Conservation (phyloP, 2,888 invertebrate genomes). For the Tetranychus piercei region DNA sequence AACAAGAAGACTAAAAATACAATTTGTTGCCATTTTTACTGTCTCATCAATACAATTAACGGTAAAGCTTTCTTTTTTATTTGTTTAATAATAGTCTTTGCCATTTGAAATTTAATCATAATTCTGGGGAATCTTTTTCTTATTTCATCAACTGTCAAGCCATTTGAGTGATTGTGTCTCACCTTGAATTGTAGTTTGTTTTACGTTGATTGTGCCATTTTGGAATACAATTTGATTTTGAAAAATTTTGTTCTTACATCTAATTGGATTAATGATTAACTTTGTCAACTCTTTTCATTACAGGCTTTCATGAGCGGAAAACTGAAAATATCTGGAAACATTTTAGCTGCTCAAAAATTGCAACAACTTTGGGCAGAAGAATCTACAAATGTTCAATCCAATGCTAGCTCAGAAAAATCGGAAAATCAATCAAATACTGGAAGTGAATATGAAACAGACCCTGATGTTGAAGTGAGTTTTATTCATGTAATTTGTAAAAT, state of each 20-base stretch:
- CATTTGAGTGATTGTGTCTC: no score
- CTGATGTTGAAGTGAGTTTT: slow-evolving; percentile 8
- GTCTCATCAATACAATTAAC: not conserved
- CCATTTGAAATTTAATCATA: not conserved
- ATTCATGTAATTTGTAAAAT: not conserved
- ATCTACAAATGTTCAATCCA: slow-evolving; percentile 10
- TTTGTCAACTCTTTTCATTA: not conserved
- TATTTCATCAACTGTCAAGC: no score
- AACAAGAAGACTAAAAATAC: no score
- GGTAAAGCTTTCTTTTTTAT: not conserved
- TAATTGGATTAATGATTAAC: not conserved
- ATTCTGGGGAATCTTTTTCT: no score
- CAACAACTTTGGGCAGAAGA: slow-evolving; percentile 29
- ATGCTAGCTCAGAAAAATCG: not conserved
- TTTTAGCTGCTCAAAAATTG: slow-evolving; percentile 33
- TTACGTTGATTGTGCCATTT: not conserved
- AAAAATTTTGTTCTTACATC: no score
- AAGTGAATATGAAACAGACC: not conserved
- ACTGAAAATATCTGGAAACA: slow-evolving; percentile 34
- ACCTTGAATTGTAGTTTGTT: not conserved
- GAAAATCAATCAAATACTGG: not conserved
- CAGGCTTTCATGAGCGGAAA: slow-evolving; percentile 33
- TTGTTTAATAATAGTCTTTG: not conserved
- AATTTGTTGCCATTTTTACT: no score
- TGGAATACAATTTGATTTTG: no score